Conservation (phyloP, 2,113 vertebrate species). For the Salminus brasiliensis region DNA sequence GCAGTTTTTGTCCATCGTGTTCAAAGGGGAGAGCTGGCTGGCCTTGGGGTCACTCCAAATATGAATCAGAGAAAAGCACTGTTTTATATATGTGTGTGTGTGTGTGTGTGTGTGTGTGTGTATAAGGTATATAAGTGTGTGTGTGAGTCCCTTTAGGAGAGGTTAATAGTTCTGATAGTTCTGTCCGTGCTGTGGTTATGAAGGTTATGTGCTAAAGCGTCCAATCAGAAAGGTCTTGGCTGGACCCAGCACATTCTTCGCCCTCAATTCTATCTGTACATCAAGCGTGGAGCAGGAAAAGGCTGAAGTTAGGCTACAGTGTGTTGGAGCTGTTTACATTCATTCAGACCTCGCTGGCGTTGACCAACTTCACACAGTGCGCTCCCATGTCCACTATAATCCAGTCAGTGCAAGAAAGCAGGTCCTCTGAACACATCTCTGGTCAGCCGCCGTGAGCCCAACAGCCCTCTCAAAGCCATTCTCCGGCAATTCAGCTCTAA, state of each 20-base stretch:
- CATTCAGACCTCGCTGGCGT: constrained; percentile 17
- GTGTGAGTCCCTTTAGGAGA: neutral
- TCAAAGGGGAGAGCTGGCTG: constrained; percentile 23
- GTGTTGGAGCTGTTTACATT: constrained; percentile 8
- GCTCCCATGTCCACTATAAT: constrained; percentile 42
- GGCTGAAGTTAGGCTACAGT: too few species aligned
- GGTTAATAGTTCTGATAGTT: neutral
- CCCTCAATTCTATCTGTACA: neutral
- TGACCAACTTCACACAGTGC: constrained; percentile 26
- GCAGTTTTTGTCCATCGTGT: constrained; percentile 59
- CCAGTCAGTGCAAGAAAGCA: constrained; percentile 26
- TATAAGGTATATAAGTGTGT: too few species aligned
- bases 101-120: too few species aligned
- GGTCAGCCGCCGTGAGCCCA: constrained; percentile 26
- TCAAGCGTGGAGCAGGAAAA: neutral
- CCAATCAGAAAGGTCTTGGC: constrained; percentile 1
- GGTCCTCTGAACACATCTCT: constrained; percentile 16
- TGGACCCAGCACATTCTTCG: constrained; percentile 37
- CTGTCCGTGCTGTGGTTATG: neutral
- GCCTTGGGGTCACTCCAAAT: constrained; percentile 3
- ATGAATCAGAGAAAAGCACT: neutral
- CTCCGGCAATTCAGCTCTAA: neutral
- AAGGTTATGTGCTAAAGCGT: constrained; percentile 6
- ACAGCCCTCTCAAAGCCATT: constrained; percentile 53
- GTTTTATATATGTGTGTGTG: too few species aligned